Evolutionary conservation across 2,113 vertebrate genomes (phyloP).

Genomic region (Cyanoderma ruficeps): DNA sequence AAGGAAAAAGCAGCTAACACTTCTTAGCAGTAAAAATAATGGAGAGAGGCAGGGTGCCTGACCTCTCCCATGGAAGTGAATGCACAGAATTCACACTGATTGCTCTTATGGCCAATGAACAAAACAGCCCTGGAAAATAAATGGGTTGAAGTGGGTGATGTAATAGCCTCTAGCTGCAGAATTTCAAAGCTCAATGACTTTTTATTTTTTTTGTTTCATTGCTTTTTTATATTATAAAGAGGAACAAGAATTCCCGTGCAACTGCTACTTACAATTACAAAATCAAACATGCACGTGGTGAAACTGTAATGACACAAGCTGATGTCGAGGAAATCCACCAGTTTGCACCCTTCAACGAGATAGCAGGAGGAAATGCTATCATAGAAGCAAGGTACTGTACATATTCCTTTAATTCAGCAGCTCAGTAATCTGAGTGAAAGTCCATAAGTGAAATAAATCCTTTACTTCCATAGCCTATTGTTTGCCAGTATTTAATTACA

Average conservation of each 20-base stretch:
- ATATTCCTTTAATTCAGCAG: conserved; percentile 2
- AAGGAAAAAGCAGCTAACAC: neutral
- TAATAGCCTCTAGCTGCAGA: neutral
- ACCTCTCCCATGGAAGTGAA: neutral
- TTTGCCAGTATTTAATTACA: conserved; percentile 42
- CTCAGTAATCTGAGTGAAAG: neutral
- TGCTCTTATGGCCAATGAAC: neutral
- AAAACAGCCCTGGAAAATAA: neutral
- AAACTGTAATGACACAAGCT: conserved; percentile 48
- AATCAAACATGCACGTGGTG: conserved; percentile 46
- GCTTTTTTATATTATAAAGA: neutral
- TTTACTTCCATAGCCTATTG: neutral
- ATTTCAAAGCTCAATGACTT: neutral
- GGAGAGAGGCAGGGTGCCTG: neutral
- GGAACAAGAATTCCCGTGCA: conserved; percentile 61
- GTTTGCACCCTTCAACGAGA: conserved; percentile 64
- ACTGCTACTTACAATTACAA: conserved; percentile 63
- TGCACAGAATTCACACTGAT: neutral
- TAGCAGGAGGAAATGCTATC: conserved; percentile 50
- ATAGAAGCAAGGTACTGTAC: conserved; percentile 65
- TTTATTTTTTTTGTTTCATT: neutral
- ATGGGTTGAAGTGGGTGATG: neutral
- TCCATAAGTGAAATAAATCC: neutral
- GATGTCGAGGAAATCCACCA: conserved; percentile 64
- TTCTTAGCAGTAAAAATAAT: neutral